Evolutionary conservation across 2,113 vertebrate species (phyloP), one percentile per base, ranked within the genome.

Genomic region (Mesembrinibis cayennensis): DNA sequence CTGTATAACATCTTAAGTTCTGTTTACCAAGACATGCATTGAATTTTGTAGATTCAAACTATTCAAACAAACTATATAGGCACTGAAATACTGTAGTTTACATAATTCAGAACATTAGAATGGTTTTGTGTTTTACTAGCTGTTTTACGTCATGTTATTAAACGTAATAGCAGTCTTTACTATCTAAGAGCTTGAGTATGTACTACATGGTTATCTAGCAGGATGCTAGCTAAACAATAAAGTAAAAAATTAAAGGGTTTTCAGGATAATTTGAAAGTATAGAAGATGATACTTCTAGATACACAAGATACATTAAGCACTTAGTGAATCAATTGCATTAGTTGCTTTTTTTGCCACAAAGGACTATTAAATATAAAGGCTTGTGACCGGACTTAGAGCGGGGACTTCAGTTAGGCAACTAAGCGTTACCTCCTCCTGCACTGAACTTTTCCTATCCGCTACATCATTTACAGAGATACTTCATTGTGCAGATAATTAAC

Each of bases 371-470:
- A 69, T 67, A 55, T 7, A 49, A 52, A 50, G 30, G 38, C 32
- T 71, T 50, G n/a, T 38, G 23, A 38, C 16, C 30, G 30, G 52
- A 82, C 71, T 55, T 66, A 53, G 14, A 82, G n/a, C 1, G 3
- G 20, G 19, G 26, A 69, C 45, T 59, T 82, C 38, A 32, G 50
- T 42, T 65, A 36, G 34, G 47, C 40, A 63, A 32, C 42, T n/a
- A 50, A 59, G 11, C 21, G 8, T 49, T 61, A 38, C 8, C 22
- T 62, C 53, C 47, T 74, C 55, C 62, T 30, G 29, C 77, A 55
- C 0, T 38, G 44, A 45, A n/a, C 59, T 73, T 50, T 32, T 62
- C 47, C 47, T 17, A n/a, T 27, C 27, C 0, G 0, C 53, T 56
- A n/a, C 3, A 45, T 9, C 29, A 50, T 52, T 61, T 67, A 62